Evolutionary conservation across 2,113 vertebrate genomes (phyloP), one percentile per base, ranked within the genome.

Genomic region (Passer montanus): DNA sequence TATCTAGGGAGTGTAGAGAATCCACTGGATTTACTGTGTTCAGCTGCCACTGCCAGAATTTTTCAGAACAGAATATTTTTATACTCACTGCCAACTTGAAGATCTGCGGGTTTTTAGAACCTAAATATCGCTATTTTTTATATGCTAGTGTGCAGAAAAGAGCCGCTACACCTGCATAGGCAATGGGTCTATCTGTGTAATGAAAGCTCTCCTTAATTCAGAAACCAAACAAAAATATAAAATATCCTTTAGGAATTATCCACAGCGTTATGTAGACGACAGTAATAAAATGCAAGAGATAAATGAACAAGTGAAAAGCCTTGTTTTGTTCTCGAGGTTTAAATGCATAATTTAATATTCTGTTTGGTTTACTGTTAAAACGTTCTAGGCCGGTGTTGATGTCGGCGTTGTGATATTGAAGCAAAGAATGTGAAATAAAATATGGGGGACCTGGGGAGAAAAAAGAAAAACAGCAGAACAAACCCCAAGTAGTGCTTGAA

Each of bases 21-120:
- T 72, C 58, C 70, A 49, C 63, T 64, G 41, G 75, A 73, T 85
- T 85, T 62, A 18, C 59, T 62, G 56, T 59, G 31, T 77, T 85
- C 66, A 58, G 24, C 33, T 83, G 47, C 66, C 31, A 56, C 43
- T 59, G 64, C 21, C 50, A 77, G 67, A 31, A 18, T 62, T 92
- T 73, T 92, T 96, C 90, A 49, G 70, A 85, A 21, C 59, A 52
- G 68, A 84, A 13, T 87, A 78, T 84, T 94, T 88, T 84, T 86
- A 64, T 76, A 27, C 18, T 60, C 46, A 5, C 37, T 77, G 73
- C 47, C 55, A 84, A 70, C 60, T 83, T 70, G 15, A 67, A 62
- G 52, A 80, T 8, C 3, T 44, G 55, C 3, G 3, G 0, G 2
- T 27, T 93, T 73, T 88, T 70, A 80, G 41, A 49, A 63, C 33